Conservation (phyloP, 2,888 invertebrate species). For the Caenorhabditis sp. region DNA sequence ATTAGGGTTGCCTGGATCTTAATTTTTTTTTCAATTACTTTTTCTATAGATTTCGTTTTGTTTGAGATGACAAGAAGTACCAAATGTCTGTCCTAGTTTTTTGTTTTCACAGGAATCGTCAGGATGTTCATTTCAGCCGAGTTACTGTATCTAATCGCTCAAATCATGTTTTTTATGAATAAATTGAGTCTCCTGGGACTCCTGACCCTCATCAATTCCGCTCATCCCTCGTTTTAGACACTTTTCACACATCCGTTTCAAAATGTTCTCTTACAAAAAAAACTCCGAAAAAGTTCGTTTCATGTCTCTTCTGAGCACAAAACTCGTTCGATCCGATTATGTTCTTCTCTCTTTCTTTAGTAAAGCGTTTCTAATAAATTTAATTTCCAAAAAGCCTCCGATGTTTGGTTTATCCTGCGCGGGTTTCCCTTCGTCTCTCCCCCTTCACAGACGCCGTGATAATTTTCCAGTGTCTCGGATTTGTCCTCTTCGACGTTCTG, state of each 20-base stretch:
- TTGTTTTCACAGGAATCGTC: not conserved
- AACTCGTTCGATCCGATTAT: constrained; percentile 4
- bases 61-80: not conserved
- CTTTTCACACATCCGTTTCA: no score
- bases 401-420: constrained; percentile 16
- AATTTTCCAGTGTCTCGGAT: constrained; percentile 11
- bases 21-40: not conserved
- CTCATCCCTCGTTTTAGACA: no score
- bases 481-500: constrained; percentile 10
- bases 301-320: not conserved
- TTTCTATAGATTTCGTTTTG: not conserved
- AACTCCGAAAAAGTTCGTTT: not conserved
- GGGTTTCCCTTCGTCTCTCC: not conserved
- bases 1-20: constrained; percentile 12
- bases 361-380: constrained; percentile 3
- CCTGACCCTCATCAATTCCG: no score
- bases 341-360: not conserved
- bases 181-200: no score
- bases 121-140: no score
- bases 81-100: not conserved
- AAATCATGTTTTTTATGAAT: no score
- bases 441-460: not conserved
- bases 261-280: no score
- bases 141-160: no score
- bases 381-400: constrained; percentile 4